A percentile compares a stretch with the other conserved stretches of the same genome.
phyloP scores from a whole-genome alignment of 2,888 invertebrate genomes.

The Melanargia galathea region DNA sequence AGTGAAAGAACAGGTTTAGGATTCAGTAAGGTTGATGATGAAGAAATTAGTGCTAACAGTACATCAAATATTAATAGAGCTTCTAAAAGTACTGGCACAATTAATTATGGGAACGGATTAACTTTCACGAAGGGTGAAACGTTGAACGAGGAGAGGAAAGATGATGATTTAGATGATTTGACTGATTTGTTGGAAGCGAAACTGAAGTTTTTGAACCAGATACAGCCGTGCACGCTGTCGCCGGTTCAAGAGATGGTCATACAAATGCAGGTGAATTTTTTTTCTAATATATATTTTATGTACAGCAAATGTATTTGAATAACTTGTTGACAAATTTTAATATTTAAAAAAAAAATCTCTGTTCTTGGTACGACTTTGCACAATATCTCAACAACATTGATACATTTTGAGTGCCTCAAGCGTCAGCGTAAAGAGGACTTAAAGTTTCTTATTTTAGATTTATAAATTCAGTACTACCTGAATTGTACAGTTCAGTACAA shows the following conservation, averaged over 20 bases:
- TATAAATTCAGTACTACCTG: too few relatives aligned
- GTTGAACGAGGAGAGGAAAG: constrained; percentile 67
- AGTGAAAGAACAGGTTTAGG: constrained; percentile 77
- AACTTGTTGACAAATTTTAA: too few relatives aligned
- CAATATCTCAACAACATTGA: too few relatives aligned
- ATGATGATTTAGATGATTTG: constrained; percentile 64
- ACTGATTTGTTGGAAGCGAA: constrained; percentile 76
- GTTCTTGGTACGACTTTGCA: too few relatives aligned
- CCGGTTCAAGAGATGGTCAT: constrained; percentile 81
- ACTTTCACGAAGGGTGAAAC: constrained; percentile 80
- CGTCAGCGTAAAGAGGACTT: too few relatives aligned
- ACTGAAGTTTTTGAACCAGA: constrained; percentile 76
- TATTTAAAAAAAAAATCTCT: too few relatives aligned
- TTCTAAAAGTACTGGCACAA: constrained; percentile 27
- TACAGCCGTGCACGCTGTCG: constrained; percentile 70
- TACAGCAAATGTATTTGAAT: too few relatives aligned
- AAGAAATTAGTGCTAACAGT: constrained; percentile 57
- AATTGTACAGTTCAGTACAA: too few relatives aligned
- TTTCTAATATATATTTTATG: too few relatives aligned
- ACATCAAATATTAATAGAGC: constrained; percentile 39
- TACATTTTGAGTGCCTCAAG: too few relatives aligned
- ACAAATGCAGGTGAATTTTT: constrained; percentile 77
- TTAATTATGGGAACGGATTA: constrained; percentile 71
- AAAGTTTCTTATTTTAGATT: too few relatives aligned
- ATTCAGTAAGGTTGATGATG: constrained; percentile 61